Conservation (phyloP, 2,888 invertebrate genomes). For the Drosophila paramelanica region DNA sequence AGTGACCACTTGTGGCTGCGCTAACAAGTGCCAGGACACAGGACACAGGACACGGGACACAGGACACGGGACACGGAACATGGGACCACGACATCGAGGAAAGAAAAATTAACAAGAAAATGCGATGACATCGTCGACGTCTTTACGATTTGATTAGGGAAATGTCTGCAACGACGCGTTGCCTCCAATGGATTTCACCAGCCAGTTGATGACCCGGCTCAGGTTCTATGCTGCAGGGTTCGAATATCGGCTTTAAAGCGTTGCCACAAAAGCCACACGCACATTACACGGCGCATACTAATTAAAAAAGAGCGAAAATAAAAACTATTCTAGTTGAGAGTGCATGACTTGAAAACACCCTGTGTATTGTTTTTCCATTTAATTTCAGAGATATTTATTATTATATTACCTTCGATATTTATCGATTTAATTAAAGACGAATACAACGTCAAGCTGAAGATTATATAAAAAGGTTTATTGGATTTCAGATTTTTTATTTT, state of each 20-base stretch:
- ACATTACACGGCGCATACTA: constrained; percentile 48
- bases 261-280: constrained; percentile 35
- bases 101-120: constrained; percentile 73
- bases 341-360: not conserved
- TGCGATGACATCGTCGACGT: constrained; percentile 65
- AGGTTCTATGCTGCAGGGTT: not conserved
- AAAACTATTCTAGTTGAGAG: not conserved
- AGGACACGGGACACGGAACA: not conserved
- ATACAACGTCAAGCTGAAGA: not conserved
- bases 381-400: too few species aligned
- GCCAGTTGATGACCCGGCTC: constrained; percentile 3
- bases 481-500: not conserved
- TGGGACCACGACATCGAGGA: constrained; percentile 38
- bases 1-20: constrained; percentile 79
- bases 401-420: too few species aligned
- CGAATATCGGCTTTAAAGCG: constrained; percentile 20
- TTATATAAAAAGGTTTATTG: not conserved
- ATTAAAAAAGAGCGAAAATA: constrained; percentile 39
- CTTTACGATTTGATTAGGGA: constrained; percentile 76
- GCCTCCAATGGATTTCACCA: constrained; percentile 25
- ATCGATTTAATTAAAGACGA: not conserved
- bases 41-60: constrained; percentile 7
- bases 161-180: constrained; percentile 68
- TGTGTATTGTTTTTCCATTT: not conserved
- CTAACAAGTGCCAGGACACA: constrained; percentile 57